Conservation (phyloP, 2,888 invertebrate genomes). For the Perizoma affinitatum region DNA sequence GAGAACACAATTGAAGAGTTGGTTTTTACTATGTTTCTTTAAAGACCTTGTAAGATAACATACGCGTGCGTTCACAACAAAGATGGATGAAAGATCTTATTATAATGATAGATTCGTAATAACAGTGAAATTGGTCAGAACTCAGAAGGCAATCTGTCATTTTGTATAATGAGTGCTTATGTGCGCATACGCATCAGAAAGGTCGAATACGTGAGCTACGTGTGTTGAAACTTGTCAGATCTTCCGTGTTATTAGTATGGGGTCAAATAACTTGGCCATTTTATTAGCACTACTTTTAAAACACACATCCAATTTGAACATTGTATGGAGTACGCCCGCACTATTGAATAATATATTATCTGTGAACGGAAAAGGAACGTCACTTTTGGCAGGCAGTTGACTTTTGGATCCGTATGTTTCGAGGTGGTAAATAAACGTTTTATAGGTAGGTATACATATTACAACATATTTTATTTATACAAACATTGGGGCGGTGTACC, state of each 20-base stretch:
- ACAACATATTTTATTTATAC: too few relatives aligned
- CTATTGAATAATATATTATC: neutral
- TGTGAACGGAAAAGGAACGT: too few relatives aligned
- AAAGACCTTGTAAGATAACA: too few relatives aligned
- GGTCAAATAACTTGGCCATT: slow-evolving; percentile 16
- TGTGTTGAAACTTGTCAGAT: slow-evolving; percentile 13
- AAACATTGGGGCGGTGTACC: too few relatives aligned
- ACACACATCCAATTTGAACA: neutral
- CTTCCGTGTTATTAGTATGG: slow-evolving; percentile 14
- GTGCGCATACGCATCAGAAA: slow-evolving; percentile 26
- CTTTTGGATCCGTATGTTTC: too few relatives aligned
- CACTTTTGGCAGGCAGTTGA: too few relatives aligned
- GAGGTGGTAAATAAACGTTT: too few relatives aligned
- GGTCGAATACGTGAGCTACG: slow-evolving; percentile 23
- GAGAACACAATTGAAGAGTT: too few relatives aligned
- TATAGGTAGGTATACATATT: too few relatives aligned
- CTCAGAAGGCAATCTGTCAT: slow-evolving; percentile 31
- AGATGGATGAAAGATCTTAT: slow-evolving; percentile 2
- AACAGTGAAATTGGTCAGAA: slow-evolving; percentile 28
- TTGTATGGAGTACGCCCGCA: too few relatives aligned
- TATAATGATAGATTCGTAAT: slow-evolving; percentile 14
- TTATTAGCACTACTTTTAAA: neutral
- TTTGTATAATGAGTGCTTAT: slow-evolving; percentile 27
- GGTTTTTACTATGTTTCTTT: too few relatives aligned
- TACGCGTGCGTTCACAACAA: too few relatives aligned